phyloP scores from a whole-genome alignment of 2,888 invertebrate genomes.

The Heteromurus nitidus region DNA sequence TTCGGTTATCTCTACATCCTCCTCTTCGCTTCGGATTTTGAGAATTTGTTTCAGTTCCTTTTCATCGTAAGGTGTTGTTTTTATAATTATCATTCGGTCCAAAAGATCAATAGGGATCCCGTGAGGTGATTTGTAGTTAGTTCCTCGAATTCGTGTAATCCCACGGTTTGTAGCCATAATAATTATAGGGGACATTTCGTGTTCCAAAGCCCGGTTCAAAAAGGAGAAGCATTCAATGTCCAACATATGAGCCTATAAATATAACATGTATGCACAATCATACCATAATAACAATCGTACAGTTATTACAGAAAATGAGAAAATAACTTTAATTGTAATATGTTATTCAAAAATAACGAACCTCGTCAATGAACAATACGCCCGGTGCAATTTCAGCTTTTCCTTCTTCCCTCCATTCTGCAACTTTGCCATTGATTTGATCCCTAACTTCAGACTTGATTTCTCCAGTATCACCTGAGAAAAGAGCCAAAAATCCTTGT shows the following conservation, averaged over 20 bases:
- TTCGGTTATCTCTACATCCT: slow-evolving; percentile 95
- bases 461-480: slow-evolving; percentile 99
- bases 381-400: slow-evolving; percentile 99
- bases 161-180: slow-evolving; percentile 99
- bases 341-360: too few relatives aligned
- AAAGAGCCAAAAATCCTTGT: slow-evolving; percentile 97
- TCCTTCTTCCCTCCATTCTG: slow-evolving; percentile 99
- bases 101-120: slow-evolving; percentile 97
- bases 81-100: slow-evolving; percentile 95
- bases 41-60: slow-evolving; percentile 93
- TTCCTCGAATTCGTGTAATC: slow-evolving; percentile 91
- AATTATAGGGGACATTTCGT: slow-evolving; percentile 97
- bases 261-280: too few relatives aligned
- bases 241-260: slow-evolving; percentile 90
- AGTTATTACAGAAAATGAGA: too few relatives aligned
- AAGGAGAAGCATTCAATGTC: slow-evolving; percentile 99
- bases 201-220: slow-evolving; percentile 96
- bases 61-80: slow-evolving; percentile 90
- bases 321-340: too few relatives aligned
- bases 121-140: slow-evolving; percentile 87
- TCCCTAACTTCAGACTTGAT: slow-evolving; percentile 98
- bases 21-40: slow-evolving; percentile 92
- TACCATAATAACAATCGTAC: too few relatives aligned
- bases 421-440: slow-evolving; percentile 97
- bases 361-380: slow-evolving; percentile 97